Evolutionary conservation across 1,140 invertebrate genomes (phyloP), one percentile per base, ranked within the genome.

Genomic region (Metaphire vulgaris): DNA sequence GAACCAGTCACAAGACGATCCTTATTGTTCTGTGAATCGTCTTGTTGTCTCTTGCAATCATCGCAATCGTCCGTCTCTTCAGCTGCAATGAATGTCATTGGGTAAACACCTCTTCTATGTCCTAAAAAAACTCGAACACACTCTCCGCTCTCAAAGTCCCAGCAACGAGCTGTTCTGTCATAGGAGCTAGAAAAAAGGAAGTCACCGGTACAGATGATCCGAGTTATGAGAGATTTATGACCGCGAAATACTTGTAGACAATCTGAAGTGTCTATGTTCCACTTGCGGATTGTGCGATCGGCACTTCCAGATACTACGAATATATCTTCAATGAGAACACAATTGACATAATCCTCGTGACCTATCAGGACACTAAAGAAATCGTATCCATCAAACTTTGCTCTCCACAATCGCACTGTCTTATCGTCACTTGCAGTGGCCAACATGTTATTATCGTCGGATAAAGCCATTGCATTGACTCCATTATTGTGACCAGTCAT

Each of bases 151-250:
- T 88, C 87, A 75, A 89, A 88, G 74, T 87, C 82, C 89, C 89
- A 90, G 66, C 87, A 88, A 73, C 86, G 81, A 0, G 86, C 86
- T 0, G 88, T 89, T 69, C 86, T 81, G 80, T 90, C 89, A 80
- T 88, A 88, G 0, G 88, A 88, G 69, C 87, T 86, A 33, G 86
- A 87, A 76, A 90, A 88, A 64, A 90, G 81, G 76, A 89, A 89
- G 77, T 88, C 87, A 2, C 87, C 88, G 0, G 86, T 88, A 72
- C 87, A 87, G n/a, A 89, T 85, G 68, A 89, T 82, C 15, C 88
- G 83, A 76, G 87, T 88, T 2, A 89, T 84, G 1, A 88, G 83
- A 6, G 87, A 85, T 2, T 79, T 84, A 81, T 89, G 89, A 33
- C 88, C 88, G 12, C 79, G 79, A 76, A 87, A 86, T 2, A 88